Evolutionary conservation across 2,888 invertebrate species (phyloP), one percentile per base, ranked within the genome.

Genomic region (Callyntrura guangdongensis): DNA sequence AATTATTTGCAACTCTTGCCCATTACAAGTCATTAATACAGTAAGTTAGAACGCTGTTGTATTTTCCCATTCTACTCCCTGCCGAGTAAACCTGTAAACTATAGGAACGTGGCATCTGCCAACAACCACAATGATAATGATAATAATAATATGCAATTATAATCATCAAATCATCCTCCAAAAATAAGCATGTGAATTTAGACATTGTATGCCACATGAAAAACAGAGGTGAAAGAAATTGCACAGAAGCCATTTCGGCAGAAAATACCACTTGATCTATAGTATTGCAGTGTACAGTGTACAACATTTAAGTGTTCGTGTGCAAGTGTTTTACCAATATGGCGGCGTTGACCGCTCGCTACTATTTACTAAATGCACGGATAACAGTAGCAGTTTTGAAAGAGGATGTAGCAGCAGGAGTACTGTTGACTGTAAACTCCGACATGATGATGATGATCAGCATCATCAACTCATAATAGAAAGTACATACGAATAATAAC

Each of bases 21-120:
- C 69, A 9, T 69, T 27, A 6, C 36, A 36, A 5, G 36, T 5
- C 49, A 20, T 72, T n/a, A 14, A n/a, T 53, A 47, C 9, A n/a
- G n/a, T n/a, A n/a, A n/a, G n/a, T n/a, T n/a, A n/a, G n/a, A n/a
- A n/a, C n/a, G n/a, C n/a, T n/a, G n/a, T n/a, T n/a, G 25, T 47
- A n/a, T 72, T 47, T 72, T 72, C 36, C 14, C 45, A 45, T 47
- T 72, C n/a, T 1, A 25, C 53, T 53, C 20, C 77, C 77, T 53
- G 25, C 77, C 4, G 25, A 0, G 2, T 25, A 27, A 11, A 56
- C 56, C 6, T 79, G 79, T 79, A 59, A 79, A 59, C 27, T 27
- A 27, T 56, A 61, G 17, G 1, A 1, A 61, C 12, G 22, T 20
- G 20, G 11, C 53, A 77, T 25, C 77, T 77, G 25, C 11, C 12